Base-by-base conservation (phyloP, 2,888 invertebrate species). In the Neoaliturus tenellus region DNA sequence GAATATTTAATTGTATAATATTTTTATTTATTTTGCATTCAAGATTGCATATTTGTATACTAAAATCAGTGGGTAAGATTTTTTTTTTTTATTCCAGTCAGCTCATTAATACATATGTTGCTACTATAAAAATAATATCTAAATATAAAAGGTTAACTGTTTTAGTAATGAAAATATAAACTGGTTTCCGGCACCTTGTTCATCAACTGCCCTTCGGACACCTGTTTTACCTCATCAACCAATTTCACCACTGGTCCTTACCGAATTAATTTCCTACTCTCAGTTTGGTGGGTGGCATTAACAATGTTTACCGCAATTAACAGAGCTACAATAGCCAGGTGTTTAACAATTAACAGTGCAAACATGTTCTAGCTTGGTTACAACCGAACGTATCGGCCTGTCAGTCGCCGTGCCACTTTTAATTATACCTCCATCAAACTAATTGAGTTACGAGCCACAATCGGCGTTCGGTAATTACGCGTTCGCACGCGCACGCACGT, bases 341-440 rank as follows among this genome's bases (percentile, higher is more conserved):
- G 55, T 48, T 51, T 55, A 78, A 78, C 78, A 78, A 78, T 78
- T 55, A 78, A 55, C 55, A 55, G 35, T 8, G 73, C 44, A 41
- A 75, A 75, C 73, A 44, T 8, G 25, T 75, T 28, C 28, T 41
- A 71, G 71, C n/a, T 55, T 35, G 78, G 75, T 75, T 48, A 75
- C 78, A 20, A 78, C 35, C 78, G 55, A 48, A 31, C 78, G n/a
- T 78, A 78, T 78, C 75, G 23, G 20, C 3, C 75, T 48, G 75
- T 75, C 75, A 75, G 25, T 48, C 41, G 6, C 35, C 35, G n/a
- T 25, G 73, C 55, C 78, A 78, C 78, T 78, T 78, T 78, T 78
- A 78, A 78, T 78, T 78, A 78, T 14, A 55, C 78, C 51, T 35
- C 31, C 78, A 78, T 78, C 51, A 20, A n/a, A 78, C 78, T 48